A percentile compares a stretch with the other conserved stretches of the same genome.
Conservation (phyloP, 2,888 invertebrate genomes). For the Listrodromus nycthemerus region DNA sequence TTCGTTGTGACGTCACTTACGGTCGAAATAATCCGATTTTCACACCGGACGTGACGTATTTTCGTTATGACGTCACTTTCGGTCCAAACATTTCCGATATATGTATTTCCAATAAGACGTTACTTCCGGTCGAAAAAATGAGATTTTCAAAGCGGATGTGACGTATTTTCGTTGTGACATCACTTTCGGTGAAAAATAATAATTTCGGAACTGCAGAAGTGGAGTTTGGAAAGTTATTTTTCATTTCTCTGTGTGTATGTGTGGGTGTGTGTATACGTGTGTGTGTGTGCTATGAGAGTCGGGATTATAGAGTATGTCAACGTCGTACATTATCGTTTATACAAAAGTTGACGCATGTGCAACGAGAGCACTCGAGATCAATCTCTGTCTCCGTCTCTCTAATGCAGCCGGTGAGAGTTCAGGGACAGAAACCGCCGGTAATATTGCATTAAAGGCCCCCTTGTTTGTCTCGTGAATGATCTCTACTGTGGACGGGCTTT, state of each 20-base stretch:
- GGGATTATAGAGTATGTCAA: neutral
- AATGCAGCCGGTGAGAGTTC: conserved; percentile 75
- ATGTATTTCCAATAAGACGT: too few species aligned
- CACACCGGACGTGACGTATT: too few species aligned
- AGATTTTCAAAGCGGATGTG: too few species aligned
- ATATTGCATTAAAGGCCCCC: conserved; percentile 79
- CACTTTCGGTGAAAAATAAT: neutral
- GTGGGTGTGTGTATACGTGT: too few species aligned
- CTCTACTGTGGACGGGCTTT: conserved; percentile 72
- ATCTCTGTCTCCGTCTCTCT: neutral
- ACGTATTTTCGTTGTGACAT: neutral
- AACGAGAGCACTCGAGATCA: neutral
- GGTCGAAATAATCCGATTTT: too few species aligned
- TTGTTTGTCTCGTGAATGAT: conserved; percentile 79
- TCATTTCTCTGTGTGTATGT: neutral
- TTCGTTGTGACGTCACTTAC: neutral
- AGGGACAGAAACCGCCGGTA: conserved; percentile 77
- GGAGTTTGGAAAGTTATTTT: neutral
- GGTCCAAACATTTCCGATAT: too few species aligned
- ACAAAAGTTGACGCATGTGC: conserved; percentile 8
- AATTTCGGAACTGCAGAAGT: neutral
- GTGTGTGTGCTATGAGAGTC: too few species aligned
- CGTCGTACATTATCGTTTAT: neutral
- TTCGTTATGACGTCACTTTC: too few species aligned
- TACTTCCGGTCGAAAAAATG: too few species aligned